Evolutionary conservation across 2,113 vertebrate species (phyloP), one percentile per base, ranked within the genome.

Genomic region (Zapus hudsonius): DNA sequence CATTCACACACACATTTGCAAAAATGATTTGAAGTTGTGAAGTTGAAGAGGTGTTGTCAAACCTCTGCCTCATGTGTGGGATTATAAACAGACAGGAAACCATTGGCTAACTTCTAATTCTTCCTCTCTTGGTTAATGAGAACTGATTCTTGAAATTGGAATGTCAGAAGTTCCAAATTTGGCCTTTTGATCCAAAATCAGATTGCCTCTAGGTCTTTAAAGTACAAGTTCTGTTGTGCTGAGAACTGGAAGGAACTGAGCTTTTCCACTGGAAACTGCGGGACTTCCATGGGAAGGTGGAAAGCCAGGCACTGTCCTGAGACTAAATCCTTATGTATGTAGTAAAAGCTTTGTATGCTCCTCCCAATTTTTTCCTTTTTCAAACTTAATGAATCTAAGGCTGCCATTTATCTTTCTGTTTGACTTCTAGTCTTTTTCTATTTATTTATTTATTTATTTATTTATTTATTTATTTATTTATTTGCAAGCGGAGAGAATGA

Each of bases 241-340:
- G 84, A 72, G 15, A 82, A 67, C 33, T 59, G 22, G 17, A 61
- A 31, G 69, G 27, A 84, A 72, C 33, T 87, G 36, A 33, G 3
- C 52, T 70, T 84, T 87, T 73, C 36, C 63, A 55, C 25, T 80
- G 72, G 91, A 90, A 83, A 5, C 17, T 66, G 33, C 20, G 29
- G 70, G 73, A 75, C 10, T 74, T 79, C 22, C 1, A 1, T 70
- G 69, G 25, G 47, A 42, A 67, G 42, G 36, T n/a, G 15, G 55
- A 33, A 4, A 73, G 64, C 38, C 38, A 52, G 16, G 27, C n/a
- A 40, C 5, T 47, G 27, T 61, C 36, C 82, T 89, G 80, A 59
- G 66, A 90, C 88, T 66, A 87, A 78, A 87, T 81, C 38, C 44
- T 95, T 36, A 12, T 38, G 25, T 79, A 61, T 44, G 88, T 92